These are phyloP conservation scores for Takifugu bimaculatus DNA, from an alignment of 2,113 vertebrate genomes.

Conservation along the genomic window DNA sequence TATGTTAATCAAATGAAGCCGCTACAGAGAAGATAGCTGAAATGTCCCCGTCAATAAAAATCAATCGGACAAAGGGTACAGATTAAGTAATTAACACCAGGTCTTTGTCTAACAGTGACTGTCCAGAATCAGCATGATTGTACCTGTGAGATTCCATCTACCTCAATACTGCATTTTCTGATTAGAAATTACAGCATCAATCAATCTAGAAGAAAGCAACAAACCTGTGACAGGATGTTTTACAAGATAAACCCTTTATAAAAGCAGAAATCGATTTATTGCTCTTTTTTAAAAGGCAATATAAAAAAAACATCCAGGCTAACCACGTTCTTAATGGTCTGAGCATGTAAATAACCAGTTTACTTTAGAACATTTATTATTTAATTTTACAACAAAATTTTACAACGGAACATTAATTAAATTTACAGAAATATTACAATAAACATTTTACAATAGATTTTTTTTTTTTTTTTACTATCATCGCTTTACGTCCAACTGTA, in stretches of 20 bases:
- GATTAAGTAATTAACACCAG: conserved; percentile 5
- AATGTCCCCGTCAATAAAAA: background rate
- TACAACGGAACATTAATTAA: too few relatives aligned
- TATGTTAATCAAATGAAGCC: background rate
- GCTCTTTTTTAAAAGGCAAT: background rate
- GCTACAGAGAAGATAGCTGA: background rate
- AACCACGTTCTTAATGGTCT: too few relatives aligned
- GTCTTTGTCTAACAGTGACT: background rate
- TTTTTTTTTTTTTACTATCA: too few relatives aligned
- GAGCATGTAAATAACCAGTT: too few relatives aligned
- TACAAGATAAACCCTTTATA: too few relatives aligned
- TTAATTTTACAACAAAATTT: too few relatives aligned
- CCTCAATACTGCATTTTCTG: background rate
- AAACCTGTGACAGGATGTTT: background rate
- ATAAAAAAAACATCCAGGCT: background rate
- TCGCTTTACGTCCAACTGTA: too few relatives aligned
- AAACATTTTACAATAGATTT: too few relatives aligned
- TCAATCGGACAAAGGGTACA: conserved; percentile 24
- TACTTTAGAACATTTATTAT: too few relatives aligned
- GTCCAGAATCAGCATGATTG: conserved; percentile 1
- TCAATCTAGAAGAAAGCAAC: background rate
- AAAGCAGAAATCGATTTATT: background rate
- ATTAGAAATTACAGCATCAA: background rate
- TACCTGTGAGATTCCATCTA: background rate
- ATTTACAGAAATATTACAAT: too few relatives aligned